Evolutionary conservation across 2,113 vertebrate species (phyloP), one percentile per base, ranked within the genome.

Genomic region (Panurus biarmicus): DNA sequence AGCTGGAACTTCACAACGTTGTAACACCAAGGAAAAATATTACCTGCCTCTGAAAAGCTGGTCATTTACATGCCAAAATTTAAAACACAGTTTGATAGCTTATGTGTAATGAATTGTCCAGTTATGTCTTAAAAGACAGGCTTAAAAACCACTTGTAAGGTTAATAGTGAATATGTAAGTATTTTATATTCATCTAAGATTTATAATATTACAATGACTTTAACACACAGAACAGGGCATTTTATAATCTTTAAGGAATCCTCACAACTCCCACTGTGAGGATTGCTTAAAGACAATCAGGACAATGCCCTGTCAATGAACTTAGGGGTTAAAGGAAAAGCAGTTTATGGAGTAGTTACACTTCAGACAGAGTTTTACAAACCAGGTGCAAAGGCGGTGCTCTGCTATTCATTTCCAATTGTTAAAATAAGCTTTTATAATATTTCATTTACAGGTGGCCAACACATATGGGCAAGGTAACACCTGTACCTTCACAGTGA

Each of bases 401-500:
- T 42, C 36, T 57, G 36, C 61, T 61, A 10, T 28, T 66, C 3
- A 20, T 7, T 58, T 57, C 47, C 12, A 45, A 15, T 40, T 35
- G 18, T 2, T 38, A 28, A 35, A 84, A 58, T 5, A 22, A 70
- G 9, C 14, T 70, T 74, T 35, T 14, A 4, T 4, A 54, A 4
- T 1, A 28, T 3, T 62, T 53, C 3, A 26, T 18, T 64, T 47
- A 5, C 28, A 60, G 25, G 23, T 22, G 29, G n/a, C 26, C 53
- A 71, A 51, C 31, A 45, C 29, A 22, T 0, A 9, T 0, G 4
- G 13, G 28, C 36, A 17, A 40, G 10, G 22, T 23, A 33, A 7
- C 38, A n/a, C 3, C 0, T 0, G 5, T 1, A 3, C 3, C 31
- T 19, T 28, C 35, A 9, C 0, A 74, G 14, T 0, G 7, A 57